Percentiles rank a stretch among this genome's conserved stretches.
Conservation (phyloP, 2,888 invertebrate genomes). For the Orthonevra nobilis region DNA sequence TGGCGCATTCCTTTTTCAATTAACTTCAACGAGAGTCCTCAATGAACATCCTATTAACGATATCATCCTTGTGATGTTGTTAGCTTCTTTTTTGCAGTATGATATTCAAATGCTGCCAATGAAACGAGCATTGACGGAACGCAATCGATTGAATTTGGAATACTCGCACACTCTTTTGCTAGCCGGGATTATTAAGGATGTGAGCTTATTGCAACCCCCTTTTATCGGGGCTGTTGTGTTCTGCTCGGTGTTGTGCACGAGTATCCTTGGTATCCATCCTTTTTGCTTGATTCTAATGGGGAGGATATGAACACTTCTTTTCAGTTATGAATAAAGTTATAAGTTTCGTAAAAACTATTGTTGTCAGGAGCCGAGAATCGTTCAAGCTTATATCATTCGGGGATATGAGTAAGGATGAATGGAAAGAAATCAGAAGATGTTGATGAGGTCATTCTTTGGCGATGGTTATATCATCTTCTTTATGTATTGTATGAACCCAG, state of each 20-base stretch:
- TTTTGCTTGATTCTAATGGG: background rate
- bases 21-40: conserved; percentile 68
- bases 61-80: conserved; percentile 62
- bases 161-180: conserved; percentile 1
- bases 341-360: conserved; percentile 45
- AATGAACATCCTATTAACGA: conserved; percentile 69
- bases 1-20: conserved; percentile 65
- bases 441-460: conserved; percentile 41
- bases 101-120: conserved; percentile 62
- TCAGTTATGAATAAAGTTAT: conserved; percentile 35
- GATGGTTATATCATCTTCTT: too few species aligned
- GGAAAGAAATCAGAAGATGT: conserved; percentile 6
- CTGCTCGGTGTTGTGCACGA: background rate
- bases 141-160: conserved; percentile 59
- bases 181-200: conserved; percentile 37
- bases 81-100: conserved; percentile 54
- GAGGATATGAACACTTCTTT: background rate
- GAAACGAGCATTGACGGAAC: conserved; percentile 46
- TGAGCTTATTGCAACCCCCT: too few species aligned
- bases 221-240: too few species aligned
- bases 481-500: too few species aligned
- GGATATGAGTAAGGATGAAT: background rate
- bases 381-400: conserved; percentile 23
- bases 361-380: conserved; percentile 4
- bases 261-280: conserved; percentile 15